phyloP scores from a whole-genome alignment of 1,140 invertebrate genomes.

The Oncopeltus fasciatus region DNA sequence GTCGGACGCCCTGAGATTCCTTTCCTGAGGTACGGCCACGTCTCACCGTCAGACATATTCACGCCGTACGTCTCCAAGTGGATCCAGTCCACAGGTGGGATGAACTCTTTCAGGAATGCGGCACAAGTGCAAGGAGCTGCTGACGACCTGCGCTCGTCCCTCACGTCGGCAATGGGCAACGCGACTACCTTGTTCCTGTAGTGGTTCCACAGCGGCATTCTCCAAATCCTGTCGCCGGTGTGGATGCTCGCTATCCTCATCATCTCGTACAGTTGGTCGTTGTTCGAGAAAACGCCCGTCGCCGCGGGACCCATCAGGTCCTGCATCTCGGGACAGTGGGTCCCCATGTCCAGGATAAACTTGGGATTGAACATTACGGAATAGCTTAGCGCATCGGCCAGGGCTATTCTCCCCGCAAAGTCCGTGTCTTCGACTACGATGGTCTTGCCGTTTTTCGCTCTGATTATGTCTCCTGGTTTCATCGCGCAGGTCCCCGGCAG shows the following conservation, averaged over 20 bases:
- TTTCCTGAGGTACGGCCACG: constrained; percentile 16
- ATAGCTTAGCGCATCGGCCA: constrained; percentile 49
- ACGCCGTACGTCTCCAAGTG: constrained; percentile 42
- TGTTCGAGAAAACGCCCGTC: constrained; percentile 42
- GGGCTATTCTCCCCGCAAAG: constrained; percentile 45
- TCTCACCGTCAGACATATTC: constrained; percentile 31
- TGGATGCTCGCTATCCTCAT: constrained; percentile 29
- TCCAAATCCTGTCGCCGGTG: constrained; percentile 42
- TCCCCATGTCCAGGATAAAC: constrained; percentile 46
- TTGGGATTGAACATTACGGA: constrained; percentile 41
- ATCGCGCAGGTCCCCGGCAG: constrained; percentile 43
- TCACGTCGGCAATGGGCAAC: neutral
- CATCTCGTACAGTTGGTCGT: constrained; percentile 33
- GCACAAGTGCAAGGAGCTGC: constrained; percentile 39
- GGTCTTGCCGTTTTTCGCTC: constrained; percentile 46
- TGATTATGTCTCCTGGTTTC: constrained; percentile 50
- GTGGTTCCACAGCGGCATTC: constrained; percentile 39
- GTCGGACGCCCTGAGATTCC: constrained; percentile 23
- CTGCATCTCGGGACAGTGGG: constrained; percentile 42
- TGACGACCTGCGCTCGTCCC: neutral
- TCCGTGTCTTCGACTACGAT: constrained; percentile 51
- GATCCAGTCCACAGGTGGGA: constrained; percentile 37
- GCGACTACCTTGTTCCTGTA: constrained; percentile 26
- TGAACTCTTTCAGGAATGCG: constrained; percentile 42
- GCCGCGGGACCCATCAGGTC: constrained; percentile 38